Conservation (phyloP, 1,140 invertebrate species). For the Leptinotarsa undecemlineata region DNA sequence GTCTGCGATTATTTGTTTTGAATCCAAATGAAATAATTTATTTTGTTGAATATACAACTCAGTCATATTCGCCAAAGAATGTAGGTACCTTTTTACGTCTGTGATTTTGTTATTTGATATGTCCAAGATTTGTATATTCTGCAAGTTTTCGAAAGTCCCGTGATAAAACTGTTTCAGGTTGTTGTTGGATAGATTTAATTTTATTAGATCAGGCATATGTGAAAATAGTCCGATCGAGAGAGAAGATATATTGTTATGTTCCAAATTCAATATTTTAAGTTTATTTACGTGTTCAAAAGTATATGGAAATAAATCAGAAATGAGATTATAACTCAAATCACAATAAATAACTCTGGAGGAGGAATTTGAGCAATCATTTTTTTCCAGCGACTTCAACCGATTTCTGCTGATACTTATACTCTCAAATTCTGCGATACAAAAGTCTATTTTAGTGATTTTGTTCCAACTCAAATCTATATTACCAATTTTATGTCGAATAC, state of each 20-base stretch:
- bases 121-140: neutral
- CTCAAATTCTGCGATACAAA: neutral
- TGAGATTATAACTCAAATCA: neutral
- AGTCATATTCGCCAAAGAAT: neutral
- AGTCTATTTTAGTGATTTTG: neutral
- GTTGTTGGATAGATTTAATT: neutral
- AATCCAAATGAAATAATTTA: neutral
- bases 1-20: neutral
- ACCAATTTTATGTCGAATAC: neutral
- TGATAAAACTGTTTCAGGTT: neutral
- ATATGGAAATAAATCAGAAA: neutral
- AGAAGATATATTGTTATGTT: conserved; percentile 1
- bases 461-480: neutral
- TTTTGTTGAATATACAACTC: conserved; percentile 7
- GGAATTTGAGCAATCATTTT: neutral
- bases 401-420: neutral
- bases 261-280: neutral
- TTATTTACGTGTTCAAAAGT: neutral
- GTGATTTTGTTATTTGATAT: conserved; percentile 4
- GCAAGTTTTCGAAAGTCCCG: neutral
- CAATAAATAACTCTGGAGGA: neutral
- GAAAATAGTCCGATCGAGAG: neutral
- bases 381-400: neutral
- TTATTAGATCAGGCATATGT: neutral
- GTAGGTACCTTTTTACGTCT: neutral